Evolutionary conservation across 2,888 invertebrate genomes (phyloP).

Genomic region (Epicampocera succincta): DNA sequence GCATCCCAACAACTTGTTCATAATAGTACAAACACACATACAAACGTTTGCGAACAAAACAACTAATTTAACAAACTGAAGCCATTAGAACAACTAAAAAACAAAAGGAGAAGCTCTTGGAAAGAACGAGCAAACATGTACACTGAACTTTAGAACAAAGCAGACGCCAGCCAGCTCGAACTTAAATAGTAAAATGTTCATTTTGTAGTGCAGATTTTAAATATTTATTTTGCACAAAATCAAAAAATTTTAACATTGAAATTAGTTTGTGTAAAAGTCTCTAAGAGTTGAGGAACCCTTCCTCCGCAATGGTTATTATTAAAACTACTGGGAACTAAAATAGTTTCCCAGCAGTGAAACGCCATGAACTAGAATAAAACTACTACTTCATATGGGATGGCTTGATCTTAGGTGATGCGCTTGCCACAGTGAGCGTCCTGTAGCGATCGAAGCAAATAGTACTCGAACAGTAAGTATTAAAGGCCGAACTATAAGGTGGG

Average conservation of each 20-base stretch:
- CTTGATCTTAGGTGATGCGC: no score
- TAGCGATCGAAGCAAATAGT: no score
- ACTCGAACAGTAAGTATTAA: no score
- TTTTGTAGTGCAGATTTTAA: not conserved
- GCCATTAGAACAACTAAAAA: slow-evolving; percentile 4
- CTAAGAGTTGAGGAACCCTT: no score
- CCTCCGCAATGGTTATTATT: no score
- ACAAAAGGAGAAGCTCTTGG: slow-evolving; percentile 35
- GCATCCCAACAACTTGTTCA: slow-evolving; percentile 66
- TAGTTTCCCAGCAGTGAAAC: no score
- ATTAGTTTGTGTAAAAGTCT: no score
- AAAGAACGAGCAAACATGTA: not conserved
- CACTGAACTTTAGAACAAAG: not conserved
- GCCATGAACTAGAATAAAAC: no score
- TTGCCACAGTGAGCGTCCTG: no score
- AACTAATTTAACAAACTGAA: slow-evolving; percentile 43
- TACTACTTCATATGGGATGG: no score
- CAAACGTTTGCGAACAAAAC: slow-evolving; percentile 5
- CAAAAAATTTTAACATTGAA: not conserved
- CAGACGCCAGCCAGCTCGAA: slow-evolving; percentile 61
- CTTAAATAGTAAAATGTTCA: not conserved
- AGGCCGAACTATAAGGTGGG: no score
- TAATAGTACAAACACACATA: not conserved
- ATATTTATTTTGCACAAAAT: not conserved
- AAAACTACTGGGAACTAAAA: no score